Percentiles rank a stretch among this genome's conserved stretches.
These are phyloP conservation scores for Poeciliopsis prolifica DNA, from an alignment of 2,113 vertebrate genomes.

Conservation along the genomic window DNA sequence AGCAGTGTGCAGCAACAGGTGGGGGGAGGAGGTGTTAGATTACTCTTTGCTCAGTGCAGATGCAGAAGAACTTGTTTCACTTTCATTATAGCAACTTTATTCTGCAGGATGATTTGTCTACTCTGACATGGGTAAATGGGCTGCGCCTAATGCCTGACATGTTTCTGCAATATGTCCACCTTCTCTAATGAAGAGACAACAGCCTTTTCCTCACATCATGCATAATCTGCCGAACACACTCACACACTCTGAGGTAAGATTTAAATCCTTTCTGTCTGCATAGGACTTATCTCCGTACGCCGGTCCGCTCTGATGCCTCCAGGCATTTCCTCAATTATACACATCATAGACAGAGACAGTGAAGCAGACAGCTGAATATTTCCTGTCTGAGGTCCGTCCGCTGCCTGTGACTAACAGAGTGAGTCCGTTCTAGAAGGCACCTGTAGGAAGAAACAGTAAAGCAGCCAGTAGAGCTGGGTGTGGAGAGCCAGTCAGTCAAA, in stretches of 20 bases:
- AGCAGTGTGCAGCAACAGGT: no score
- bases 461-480: not conserved
- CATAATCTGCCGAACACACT: no score
- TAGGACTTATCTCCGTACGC: not conserved
- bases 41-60: no score
- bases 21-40: no score
- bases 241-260: not conserved
- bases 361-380: slow-evolving; percentile 3
- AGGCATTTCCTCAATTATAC: slow-evolving; percentile 19
- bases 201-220: not conserved
- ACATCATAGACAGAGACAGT: not conserved
- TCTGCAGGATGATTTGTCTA: not conserved
- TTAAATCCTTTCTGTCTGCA: not conserved
- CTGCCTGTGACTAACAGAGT: slow-evolving; percentile 1
- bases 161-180: not conserved
- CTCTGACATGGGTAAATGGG: not conserved
- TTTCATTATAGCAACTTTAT: no score
- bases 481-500: not conserved
- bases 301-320: slow-evolving; percentile 9
- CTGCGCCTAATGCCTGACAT: not conserved
- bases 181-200: not conserved
- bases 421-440: not conserved
- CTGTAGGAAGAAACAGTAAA: not conserved
- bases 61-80: not conserved
- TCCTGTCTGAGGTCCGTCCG: slow-evolving; percentile 12